A percentile compares a stretch with the other conserved stretches of the same genome.
Evolutionary conservation across 2,888 invertebrate genomes (phyloP).

Genomic region (Leuctra nigra): DNA sequence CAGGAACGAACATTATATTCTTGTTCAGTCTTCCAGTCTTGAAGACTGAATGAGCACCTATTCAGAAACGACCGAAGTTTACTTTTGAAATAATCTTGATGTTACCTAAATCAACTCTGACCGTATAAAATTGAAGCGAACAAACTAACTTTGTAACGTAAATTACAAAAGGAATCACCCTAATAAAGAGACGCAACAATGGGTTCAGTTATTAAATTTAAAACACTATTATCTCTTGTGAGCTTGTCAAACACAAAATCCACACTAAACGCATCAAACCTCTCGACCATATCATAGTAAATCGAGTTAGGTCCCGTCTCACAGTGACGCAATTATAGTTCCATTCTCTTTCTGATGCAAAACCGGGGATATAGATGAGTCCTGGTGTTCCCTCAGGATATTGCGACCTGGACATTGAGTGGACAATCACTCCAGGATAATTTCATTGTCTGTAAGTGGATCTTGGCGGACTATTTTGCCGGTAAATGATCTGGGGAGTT

Average conservation of each 20-base stretch:
- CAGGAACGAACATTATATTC: too few relatives aligned
- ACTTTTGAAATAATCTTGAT: too few relatives aligned
- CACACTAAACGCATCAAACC: conserved; percentile 11
- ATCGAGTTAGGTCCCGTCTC: conserved; percentile 24
- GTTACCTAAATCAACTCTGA: too few relatives aligned
- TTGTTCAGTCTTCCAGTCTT: too few relatives aligned
- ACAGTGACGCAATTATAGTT: conserved; percentile 25
- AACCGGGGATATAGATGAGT: conserved; percentile 21
- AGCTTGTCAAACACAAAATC: background rate
- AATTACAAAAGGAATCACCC: background rate
- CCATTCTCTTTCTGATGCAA: conserved; percentile 27
- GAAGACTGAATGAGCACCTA: too few relatives aligned
- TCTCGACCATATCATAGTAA: conserved; percentile 28
- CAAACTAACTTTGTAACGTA: background rate
- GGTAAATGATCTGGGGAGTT: conserved; percentile 27
- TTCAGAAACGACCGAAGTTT: too few relatives aligned
- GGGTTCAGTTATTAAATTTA: background rate
- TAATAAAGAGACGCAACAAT: too few relatives aligned
- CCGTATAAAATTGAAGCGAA: too few relatives aligned
- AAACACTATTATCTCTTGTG: background rate
- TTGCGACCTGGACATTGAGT: conserved; percentile 1
- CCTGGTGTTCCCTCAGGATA: background rate
- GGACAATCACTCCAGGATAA: conserved; percentile 23
- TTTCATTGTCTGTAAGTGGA: conserved; percentile 20
- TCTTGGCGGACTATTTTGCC: conserved; percentile 20